These are phyloP conservation scores for Danio tinwini DNA, from an alignment of 2,797 vertebrate genomes.

Conservation along the genomic window DNA sequence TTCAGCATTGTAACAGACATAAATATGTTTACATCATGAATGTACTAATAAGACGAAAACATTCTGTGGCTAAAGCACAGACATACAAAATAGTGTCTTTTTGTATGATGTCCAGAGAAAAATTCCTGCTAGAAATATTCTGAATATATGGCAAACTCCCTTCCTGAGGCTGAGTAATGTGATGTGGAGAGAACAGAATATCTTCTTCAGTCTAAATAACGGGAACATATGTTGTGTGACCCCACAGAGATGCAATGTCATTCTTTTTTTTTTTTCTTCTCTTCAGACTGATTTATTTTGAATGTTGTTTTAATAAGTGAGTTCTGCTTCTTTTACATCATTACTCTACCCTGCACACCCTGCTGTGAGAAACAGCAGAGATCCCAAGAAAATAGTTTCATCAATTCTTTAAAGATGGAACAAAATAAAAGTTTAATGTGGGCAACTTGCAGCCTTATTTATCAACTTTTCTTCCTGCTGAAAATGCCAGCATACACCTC, in stretches of 20 bases:
- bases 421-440: constrained; percentile 55
- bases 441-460: constrained; percentile 53
- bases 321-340: constrained; percentile 57
- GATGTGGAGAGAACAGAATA: constrained; percentile 38
- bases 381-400: constrained; percentile 55
- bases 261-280: constrained; percentile 31
- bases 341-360: constrained; percentile 51
- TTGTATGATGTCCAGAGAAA: background rate
- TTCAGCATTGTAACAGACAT: background rate
- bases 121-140: background rate
- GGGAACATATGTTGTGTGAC: constrained; percentile 60
- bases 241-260: constrained; percentile 53
- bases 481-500: background rate
- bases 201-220: constrained; percentile 59
- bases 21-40: background rate
- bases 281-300: constrained; percentile 63
- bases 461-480: constrained; percentile 27
- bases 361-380: constrained; percentile 47
- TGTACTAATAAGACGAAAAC: background rate
- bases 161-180: constrained; percentile 26
- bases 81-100: background rate
- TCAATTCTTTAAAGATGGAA: constrained; percentile 55
- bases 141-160: background rate
- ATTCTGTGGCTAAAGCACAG: background rate
- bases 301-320: constrained; percentile 62